Percentiles rank a stretch among this genome's conserved stretches.
phyloP scores from a whole-genome alignment of 2,113 vertebrate genomes.

The Castor canadensis region DNA sequence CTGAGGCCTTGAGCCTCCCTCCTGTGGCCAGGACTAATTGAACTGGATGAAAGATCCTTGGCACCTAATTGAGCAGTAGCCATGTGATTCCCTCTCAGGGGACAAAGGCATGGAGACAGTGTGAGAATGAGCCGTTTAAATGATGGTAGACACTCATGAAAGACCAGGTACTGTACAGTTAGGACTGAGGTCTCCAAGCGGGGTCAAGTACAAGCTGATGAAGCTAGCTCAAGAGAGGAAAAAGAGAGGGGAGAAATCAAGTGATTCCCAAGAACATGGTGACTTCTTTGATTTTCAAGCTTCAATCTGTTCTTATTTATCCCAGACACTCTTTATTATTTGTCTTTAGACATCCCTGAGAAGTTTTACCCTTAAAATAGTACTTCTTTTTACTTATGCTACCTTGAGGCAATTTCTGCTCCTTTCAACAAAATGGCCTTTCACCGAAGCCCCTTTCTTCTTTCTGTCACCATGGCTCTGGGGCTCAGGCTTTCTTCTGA shows the following conservation, averaged over 20 bases:
- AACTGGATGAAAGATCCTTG: background rate
- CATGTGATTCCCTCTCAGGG: background rate
- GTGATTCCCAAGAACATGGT: background rate
- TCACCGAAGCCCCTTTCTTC: background rate
- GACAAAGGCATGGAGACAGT: background rate
- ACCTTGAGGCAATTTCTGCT: slow-evolving; percentile 1
- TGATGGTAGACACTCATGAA: background rate
- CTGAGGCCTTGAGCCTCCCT: background rate
- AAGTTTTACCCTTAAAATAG: slow-evolving; percentile 14
- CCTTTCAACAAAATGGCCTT: slow-evolving; percentile 16
- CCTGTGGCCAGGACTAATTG: background rate
- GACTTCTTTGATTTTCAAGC: background rate
- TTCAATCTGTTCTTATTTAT: background rate
- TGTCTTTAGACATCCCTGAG: background rate
- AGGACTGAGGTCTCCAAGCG: background rate
- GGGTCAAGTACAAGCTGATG: background rate
- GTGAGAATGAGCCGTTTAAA: background rate
- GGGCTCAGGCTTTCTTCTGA: background rate
- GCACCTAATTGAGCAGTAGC: background rate
- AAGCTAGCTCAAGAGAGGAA: background rate
- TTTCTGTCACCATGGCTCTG: background rate
- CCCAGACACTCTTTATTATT: background rate
- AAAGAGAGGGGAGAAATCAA: background rate
- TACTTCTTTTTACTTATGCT: background rate
- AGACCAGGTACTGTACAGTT: background rate